Conservation (phyloP, 1,140 invertebrate species). For the Drosophila murphyi region DNA sequence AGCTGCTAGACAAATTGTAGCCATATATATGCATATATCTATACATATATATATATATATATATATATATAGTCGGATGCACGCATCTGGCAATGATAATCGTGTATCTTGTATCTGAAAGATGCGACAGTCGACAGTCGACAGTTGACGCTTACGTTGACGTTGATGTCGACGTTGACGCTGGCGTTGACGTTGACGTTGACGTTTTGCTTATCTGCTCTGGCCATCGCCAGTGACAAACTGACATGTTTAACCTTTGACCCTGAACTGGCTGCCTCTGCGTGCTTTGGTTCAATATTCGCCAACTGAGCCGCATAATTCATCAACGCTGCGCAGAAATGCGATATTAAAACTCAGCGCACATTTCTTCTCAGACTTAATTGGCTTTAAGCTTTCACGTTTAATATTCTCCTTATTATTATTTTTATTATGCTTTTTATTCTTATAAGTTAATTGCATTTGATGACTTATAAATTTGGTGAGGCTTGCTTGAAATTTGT, state of each 20-base stretch:
- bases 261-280: conserved; percentile 32
- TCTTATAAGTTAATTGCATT: conserved; percentile 68
- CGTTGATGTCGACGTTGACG: background rate
- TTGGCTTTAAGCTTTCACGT: conserved; percentile 31
- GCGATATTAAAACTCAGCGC: conserved; percentile 11
- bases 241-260: conserved; percentile 67
- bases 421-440: conserved; percentile 9
- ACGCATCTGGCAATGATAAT: conserved; percentile 66
- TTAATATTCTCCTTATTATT: background rate
- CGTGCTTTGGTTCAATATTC: conserved; percentile 48
- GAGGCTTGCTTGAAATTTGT: conserved; percentile 26
- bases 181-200: background rate
- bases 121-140: conserved; percentile 3
- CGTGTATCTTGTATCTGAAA: conserved; percentile 31
- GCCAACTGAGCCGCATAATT: conserved; percentile 25
- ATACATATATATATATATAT: too few species aligned
- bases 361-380: conserved; percentile 12
- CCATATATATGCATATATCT: conserved; percentile 44
- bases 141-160: background rate
- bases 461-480: conserved; percentile 6
- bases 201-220: conserved; percentile 30
- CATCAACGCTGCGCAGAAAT: conserved; percentile 13
- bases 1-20: conserved; percentile 63
- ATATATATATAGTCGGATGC: conserved; percentile 17
- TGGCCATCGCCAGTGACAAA: conserved; percentile 37